These are phyloP conservation scores for Haemorhous mexicanus DNA, from an alignment of 2,113 vertebrate genomes.

Conservation along the genomic window DNA sequence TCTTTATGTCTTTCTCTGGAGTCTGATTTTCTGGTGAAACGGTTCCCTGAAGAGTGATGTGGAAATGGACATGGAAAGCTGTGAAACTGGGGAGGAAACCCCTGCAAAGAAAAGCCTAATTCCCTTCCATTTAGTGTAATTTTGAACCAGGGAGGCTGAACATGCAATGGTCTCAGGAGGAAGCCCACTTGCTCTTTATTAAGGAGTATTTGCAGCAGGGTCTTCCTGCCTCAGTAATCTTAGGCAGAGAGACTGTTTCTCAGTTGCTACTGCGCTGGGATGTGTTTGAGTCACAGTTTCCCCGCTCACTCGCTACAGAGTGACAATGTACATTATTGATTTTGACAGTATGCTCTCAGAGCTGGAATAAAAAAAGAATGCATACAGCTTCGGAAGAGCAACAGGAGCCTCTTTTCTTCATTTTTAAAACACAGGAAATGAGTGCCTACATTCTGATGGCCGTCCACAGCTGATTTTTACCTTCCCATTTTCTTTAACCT, in stretches of 20 bases:
- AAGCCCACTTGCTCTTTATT: neutral
- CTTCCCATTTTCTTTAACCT: neutral
- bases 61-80: neutral
- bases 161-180: neutral
- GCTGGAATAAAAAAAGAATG: neutral
- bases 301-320: neutral
- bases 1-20: neutral
- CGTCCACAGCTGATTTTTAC: neutral
- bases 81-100: neutral
- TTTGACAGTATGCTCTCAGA: neutral
- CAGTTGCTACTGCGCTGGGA: neutral
- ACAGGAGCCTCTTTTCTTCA: neutral
- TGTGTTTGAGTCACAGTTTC: neutral
- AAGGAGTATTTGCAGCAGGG: neutral
- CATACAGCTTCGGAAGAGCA: neutral
- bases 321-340: neutral
- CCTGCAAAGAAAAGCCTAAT: neutral
- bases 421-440: neutral
- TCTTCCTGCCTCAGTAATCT: neutral
- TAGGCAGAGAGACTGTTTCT: neutral
- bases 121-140: neutral
- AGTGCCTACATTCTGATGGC: neutral
- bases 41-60: neutral
- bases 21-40: neutral
- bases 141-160: neutral